A percentile compares a stretch with the other conserved stretches of the same genome.
These are phyloP conservation scores for Argynnis bischoffii DNA, from an alignment of 2,888 invertebrate genomes.

Conservation along the genomic window DNA sequence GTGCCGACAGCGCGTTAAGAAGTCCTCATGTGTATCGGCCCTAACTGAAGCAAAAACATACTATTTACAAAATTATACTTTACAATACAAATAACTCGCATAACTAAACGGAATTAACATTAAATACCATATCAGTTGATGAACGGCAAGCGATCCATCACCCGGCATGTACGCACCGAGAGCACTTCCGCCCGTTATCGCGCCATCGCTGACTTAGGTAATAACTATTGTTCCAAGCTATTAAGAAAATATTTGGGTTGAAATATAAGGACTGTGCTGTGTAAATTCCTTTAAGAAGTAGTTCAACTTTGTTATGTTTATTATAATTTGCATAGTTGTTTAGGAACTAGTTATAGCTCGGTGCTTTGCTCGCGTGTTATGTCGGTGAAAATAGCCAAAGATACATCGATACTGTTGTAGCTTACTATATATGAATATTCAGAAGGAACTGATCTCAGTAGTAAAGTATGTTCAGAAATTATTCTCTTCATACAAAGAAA, in stretches of 20 bases:
- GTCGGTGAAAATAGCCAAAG: too few species aligned
- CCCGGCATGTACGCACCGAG: constrained; percentile 47
- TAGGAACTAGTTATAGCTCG: too few species aligned
- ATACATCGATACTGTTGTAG: too few species aligned
- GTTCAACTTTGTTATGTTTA: background rate
- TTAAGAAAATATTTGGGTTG: constrained; percentile 21
- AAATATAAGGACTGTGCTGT: background rate
- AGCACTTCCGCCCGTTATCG: constrained; percentile 56
- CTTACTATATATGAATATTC: too few species aligned
- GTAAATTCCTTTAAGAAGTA: background rate
- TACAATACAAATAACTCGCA: constrained; percentile 30
- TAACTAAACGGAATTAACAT: constrained; percentile 42
- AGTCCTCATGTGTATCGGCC: background rate
- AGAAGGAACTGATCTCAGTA: too few species aligned
- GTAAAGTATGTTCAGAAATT: too few species aligned
- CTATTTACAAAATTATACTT: constrained; percentile 20
- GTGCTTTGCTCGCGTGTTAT: too few species aligned
- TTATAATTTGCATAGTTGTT: background rate
- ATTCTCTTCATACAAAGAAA: too few species aligned
- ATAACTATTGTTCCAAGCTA: constrained; percentile 50
- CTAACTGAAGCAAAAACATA: background rate
- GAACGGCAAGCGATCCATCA: constrained; percentile 61
- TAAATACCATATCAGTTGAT: constrained; percentile 55
- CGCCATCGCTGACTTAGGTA: constrained; percentile 44
- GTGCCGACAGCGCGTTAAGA: too few species aligned